Evolutionary conservation across 2,888 invertebrate species (phyloP).

Genomic region (Notodonta dromedarius): DNA sequence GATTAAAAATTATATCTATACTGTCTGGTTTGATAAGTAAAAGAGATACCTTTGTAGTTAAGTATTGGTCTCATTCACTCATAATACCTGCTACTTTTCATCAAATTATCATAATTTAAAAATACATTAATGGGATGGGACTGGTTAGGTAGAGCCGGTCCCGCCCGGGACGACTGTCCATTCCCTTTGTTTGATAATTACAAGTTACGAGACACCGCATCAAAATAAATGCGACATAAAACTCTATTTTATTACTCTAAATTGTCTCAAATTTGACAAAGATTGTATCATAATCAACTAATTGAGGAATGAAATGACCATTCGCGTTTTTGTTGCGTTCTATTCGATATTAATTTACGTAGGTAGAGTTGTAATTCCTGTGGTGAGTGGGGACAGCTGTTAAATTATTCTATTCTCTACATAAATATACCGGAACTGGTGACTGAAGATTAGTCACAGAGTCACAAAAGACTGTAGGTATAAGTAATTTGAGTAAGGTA

Average conservation of each 20-base stretch:
- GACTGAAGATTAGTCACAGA: too few relatives aligned
- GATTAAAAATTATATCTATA: neutral
- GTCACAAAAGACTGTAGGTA: too few relatives aligned
- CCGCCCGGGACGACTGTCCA: slow-evolving; percentile 34
- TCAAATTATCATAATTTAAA: slow-evolving; percentile 54
- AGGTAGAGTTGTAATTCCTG: neutral
- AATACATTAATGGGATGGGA: slow-evolving; percentile 38
- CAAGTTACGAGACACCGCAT: slow-evolving; percentile 67
- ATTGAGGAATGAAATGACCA: slow-evolving; percentile 58
- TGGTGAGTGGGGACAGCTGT: slow-evolving; percentile 3
- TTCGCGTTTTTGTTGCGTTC: slow-evolving; percentile 26
- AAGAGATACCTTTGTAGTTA: neutral
- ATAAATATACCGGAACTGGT: neutral
- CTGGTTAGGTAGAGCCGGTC: slow-evolving; percentile 31
- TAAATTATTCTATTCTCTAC: neutral
- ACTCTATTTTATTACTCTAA: slow-evolving; percentile 81
- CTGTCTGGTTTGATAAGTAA: neutral
- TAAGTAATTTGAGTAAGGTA: too few relatives aligned
- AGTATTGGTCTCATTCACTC: slow-evolving; percentile 15
- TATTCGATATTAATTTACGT: slow-evolving; percentile 3
- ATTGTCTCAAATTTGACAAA: slow-evolving; percentile 81
- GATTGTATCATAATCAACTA: slow-evolving; percentile 72
- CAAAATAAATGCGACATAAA: slow-evolving; percentile 82
- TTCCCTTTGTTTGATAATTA: slow-evolving; percentile 68
- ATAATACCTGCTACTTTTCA: slow-evolving; percentile 32